These are phyloP conservation scores for Pygocentrus nattereri DNA, from an alignment of 2,797 vertebrate genomes.

Conservation along the genomic window DNA sequence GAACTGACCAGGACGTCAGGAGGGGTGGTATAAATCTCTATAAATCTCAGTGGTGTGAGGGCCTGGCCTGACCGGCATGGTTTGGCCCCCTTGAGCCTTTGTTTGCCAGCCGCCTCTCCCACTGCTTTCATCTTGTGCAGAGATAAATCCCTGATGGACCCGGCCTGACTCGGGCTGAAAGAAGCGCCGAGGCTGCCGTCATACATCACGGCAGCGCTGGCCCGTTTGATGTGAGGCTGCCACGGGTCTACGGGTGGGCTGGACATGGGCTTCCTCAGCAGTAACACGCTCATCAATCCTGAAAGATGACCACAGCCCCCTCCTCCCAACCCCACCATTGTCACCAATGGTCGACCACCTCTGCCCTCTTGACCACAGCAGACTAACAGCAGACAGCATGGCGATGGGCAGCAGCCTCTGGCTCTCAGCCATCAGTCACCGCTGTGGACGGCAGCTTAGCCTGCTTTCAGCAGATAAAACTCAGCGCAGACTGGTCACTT, in stretches of 20 bases:
- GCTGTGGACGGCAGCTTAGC: background rate
- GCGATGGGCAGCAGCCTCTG: background rate
- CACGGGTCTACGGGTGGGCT: constrained; percentile 72
- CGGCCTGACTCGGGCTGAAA: constrained; percentile 78
- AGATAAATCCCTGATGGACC: constrained; percentile 84
- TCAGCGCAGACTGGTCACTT: background rate
- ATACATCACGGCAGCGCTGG: constrained; percentile 81
- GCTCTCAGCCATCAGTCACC: constrained; percentile 42
- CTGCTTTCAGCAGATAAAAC: constrained; percentile 42
- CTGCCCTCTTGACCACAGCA: constrained; percentile 71
- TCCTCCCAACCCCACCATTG: constrained; percentile 36
- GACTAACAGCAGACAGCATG: constrained; percentile 40
- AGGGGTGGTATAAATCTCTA: background rate
- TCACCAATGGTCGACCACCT: constrained; percentile 11
- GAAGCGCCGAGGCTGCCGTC: constrained; percentile 72
- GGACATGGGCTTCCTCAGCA: constrained; percentile 58
- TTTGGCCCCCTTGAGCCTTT: constrained; percentile 72
- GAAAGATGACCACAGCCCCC: constrained; percentile 35
- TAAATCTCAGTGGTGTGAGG: constrained; percentile 53
- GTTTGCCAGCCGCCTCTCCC: constrained; percentile 78
- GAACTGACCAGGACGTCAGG: constrained; percentile 2
- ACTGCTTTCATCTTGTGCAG: constrained; percentile 82
- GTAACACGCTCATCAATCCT: constrained; percentile 74
- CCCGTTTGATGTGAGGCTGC: constrained; percentile 78
- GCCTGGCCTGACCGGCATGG: constrained; percentile 70